Conservation (phyloP, 2,113 vertebrate genomes). For the Apteryx mantelli region DNA sequence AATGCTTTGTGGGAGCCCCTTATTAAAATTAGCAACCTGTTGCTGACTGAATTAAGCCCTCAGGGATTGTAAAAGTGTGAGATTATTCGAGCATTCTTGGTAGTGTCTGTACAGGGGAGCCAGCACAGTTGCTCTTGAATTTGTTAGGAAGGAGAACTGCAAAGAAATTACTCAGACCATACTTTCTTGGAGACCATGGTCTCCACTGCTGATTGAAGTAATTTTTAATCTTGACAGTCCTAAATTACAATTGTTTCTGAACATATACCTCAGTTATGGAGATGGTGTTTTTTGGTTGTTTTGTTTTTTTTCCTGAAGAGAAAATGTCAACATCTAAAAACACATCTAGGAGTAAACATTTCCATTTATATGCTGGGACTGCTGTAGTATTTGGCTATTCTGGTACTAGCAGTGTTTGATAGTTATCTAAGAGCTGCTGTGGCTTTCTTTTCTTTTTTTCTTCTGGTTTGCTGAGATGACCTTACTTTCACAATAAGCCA, state of each 20-base stretch:
- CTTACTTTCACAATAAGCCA: neutral
- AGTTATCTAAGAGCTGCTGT: neutral
- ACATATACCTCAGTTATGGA: neutral
- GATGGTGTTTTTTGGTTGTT: neutral
- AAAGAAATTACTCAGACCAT: neutral
- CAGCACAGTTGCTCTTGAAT: neutral
- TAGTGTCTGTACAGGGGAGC: fast-evolving
- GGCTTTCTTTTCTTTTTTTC: neutral
- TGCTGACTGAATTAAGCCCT: neutral
- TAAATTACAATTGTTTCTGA: neutral
- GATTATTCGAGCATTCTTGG: fast-evolving
- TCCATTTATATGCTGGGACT: neutral
- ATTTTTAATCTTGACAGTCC: neutral
- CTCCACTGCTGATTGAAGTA: neutral
- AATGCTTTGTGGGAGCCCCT: neutral
- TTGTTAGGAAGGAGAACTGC: fast-evolving
- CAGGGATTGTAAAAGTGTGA: fast-evolving
- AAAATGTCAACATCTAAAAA: neutral
- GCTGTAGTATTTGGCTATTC: neutral
- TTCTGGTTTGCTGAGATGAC: neutral
- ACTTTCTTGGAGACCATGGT: neutral
- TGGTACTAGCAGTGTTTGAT: neutral
- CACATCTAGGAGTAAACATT: neutral
- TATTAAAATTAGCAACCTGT: neutral
- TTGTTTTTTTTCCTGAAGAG: neutral